A percentile compares a stretch with the other conserved stretches of the same genome.
These are phyloP conservation scores for Lycophotia porphyrea DNA, from an alignment of 2,888 invertebrate species.

Conservation along the genomic window DNA sequence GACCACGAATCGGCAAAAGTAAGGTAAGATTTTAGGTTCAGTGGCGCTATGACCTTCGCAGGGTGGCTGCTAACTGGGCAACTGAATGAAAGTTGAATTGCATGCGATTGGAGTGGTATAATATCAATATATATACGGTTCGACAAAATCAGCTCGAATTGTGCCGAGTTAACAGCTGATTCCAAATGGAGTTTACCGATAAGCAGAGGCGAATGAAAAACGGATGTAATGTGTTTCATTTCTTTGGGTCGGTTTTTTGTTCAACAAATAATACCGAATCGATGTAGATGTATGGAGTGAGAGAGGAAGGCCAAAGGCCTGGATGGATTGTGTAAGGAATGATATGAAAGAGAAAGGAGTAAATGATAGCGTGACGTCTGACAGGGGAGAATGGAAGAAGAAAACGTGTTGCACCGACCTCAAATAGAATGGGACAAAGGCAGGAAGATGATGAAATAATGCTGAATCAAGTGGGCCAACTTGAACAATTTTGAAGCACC, in stretches of 20 bases:
- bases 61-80: background rate
- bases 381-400: too few species aligned
- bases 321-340: too few species aligned
- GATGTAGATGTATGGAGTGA: too few species aligned
- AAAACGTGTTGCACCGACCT: too few species aligned
- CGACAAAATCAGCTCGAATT: background rate
- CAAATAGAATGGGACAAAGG: too few species aligned
- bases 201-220: background rate
- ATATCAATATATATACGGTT: too few species aligned
- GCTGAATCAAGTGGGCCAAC: background rate
- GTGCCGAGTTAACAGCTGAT: background rate
- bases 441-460: too few species aligned
- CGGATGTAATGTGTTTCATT: background rate
- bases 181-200: background rate
- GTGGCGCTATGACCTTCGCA: background rate
- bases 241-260: background rate
- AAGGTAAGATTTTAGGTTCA: background rate
- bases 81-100: background rate
- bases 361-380: too few species aligned
- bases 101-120: background rate
- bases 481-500: background rate
- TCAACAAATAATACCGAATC: background rate
- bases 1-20: background rate
- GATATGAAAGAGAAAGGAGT: too few species aligned
- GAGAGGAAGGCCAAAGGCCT: too few species aligned